Percentiles rank a stretch among this genome's conserved stretches.
phyloP scores from a whole-genome alignment of 37 sponge, comb jelly and placozoan species.

The Dysidea cf. avara region DNA sequence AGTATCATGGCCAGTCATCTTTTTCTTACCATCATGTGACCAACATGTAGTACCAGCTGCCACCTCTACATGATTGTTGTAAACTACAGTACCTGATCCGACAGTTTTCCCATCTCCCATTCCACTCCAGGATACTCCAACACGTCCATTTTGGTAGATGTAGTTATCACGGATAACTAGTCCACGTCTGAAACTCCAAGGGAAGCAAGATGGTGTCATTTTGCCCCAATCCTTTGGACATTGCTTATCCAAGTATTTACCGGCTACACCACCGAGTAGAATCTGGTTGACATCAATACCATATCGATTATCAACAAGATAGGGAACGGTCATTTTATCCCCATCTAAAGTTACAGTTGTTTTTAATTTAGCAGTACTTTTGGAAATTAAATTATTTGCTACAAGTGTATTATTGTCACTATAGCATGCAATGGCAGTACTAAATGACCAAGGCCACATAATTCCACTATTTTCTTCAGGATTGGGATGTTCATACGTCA shows the following conservation, averaged over 20 bases:
- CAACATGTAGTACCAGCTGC: conserved; percentile 30
- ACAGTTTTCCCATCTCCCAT: conserved; percentile 31
- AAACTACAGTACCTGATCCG: conserved; percentile 19
- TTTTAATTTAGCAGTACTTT: no score
- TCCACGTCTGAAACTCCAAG: conserved; percentile 12
- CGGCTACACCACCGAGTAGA: conserved; percentile 4
- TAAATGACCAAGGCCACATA: conserved; percentile 4
- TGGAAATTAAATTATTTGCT: no score
- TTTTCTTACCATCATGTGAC: neutral
- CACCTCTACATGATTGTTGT: conserved; percentile 29
- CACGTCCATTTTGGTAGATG: conserved; percentile 25
- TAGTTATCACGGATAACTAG: conserved; percentile 28
- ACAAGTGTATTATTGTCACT: no score
- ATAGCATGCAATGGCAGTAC: no score
- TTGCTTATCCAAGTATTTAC: neutral
- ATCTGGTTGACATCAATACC: conserved; percentile 9
- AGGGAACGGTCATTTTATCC: no score
- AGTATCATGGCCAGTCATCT: conserved; percentile 8
- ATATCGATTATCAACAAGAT: no score
- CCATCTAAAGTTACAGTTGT: no score
- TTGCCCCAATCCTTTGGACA: neutral
- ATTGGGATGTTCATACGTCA: neutral
- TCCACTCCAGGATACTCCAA: conserved; percentile 34
- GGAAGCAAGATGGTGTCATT: conserved; percentile 14
- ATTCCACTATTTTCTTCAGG: neutral